Base-by-base conservation (phyloP, 2,797 vertebrate species). In the Columba guinea region DNA sequence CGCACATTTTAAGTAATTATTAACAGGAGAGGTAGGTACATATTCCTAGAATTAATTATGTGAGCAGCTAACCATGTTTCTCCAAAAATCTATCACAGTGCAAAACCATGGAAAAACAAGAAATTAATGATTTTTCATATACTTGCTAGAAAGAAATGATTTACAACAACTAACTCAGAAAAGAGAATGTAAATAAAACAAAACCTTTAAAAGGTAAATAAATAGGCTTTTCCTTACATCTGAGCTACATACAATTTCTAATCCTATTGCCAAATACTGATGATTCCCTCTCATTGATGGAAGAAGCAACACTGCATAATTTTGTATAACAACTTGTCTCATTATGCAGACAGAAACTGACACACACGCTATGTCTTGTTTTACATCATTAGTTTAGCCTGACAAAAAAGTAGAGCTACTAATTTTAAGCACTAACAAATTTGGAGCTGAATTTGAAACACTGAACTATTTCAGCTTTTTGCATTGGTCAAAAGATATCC, bases 351-450 rank as follows among this genome's bases (percentile, higher is more conserved):
- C 15, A 35, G 13, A 62, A 41, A 41, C 55, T 37, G 32, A 90
- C 46, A 73, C 17, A 62, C 67, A 34, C 21, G 19, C 52, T 46
- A 46, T 64, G 19, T 73, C 84, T 86, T 37, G 32, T 26, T 94
- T 94, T 84, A 79, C 28, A 16, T 34, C 44, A 89, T 75, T 95
- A 83, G 32, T 55, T 92, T 41, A 94, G 69, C 32, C 70, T 34
- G 70, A 78, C 15, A 79, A 91, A 94, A 77, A 77, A 11, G 21
- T 17, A 93, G 68, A 77, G 49, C 17, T 41, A 35, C 21, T 62
- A 27, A 75, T 80, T 88, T 92, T 79, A 85, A 89, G 68, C 62
- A 71, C 48, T 15, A 82, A 37, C 44, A 93, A 88, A 88, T 77
- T 27, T 87, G 46, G 92, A 93, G 62, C 11, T 44, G 52, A 79